phyloP scores from a whole-genome alignment of 2,113 vertebrate species.

The Dascyllus trimaculatus region DNA sequence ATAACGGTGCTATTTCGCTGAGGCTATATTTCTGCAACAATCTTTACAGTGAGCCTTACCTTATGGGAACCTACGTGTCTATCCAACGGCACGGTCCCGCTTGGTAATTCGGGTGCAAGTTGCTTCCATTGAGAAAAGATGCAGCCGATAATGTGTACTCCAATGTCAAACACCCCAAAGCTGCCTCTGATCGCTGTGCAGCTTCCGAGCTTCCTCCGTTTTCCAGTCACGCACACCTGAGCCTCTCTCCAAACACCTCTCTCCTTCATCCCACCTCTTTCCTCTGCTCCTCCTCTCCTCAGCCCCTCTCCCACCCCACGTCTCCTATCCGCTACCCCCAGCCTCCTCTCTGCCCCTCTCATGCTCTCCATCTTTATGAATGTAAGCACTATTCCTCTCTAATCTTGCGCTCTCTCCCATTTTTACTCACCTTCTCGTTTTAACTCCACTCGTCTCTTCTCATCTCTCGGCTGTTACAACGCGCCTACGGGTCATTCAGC shows the following conservation, averaged over 20 bases:
- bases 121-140: slow-evolving; percentile 11
- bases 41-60: slow-evolving; percentile 48
- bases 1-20: background rate
- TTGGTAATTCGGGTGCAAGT: slow-evolving; percentile 47
- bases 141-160: slow-evolving; percentile 13
- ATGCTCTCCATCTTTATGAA: slow-evolving; percentile 3
- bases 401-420: too few species aligned
- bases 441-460: background rate
- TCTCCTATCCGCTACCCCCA: background rate
- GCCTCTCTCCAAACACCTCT: slow-evolving; percentile 73
- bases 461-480: background rate
- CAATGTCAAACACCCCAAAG: slow-evolving; percentile 59
- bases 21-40: background rate
- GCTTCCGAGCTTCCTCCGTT: slow-evolving; percentile 71
- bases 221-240: slow-evolving; percentile 85
- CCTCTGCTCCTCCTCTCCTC: slow-evolving; percentile 24
- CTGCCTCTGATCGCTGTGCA: slow-evolving; percentile 44
- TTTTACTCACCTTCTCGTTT: background rate
- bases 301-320: background rate
- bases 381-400: background rate
- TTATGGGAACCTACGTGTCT: slow-evolving; percentile 11
- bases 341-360: background rate
- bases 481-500: background rate
- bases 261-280: slow-evolving; percentile 54
- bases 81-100: slow-evolving; percentile 4